phyloP scores from a whole-genome alignment of 2,113 vertebrate genomes.

The Panthera uncia region DNA sequence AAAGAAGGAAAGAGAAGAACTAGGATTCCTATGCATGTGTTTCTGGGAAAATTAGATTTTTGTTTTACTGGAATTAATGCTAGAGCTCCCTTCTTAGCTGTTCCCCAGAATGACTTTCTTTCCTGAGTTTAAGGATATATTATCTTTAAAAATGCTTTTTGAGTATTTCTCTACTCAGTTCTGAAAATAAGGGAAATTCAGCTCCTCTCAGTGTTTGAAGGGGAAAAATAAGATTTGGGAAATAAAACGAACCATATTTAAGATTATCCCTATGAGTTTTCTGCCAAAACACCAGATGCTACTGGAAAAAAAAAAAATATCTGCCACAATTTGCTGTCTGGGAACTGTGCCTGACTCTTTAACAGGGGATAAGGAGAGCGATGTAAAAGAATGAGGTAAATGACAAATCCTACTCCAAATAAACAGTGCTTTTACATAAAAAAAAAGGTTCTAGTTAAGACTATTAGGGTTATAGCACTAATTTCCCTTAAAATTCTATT shows the following conservation, averaged over 20 bases:
- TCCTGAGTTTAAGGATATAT: neutral
- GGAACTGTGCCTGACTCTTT: slow-evolving; percentile 57
- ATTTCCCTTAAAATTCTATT: neutral
- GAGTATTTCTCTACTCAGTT: slow-evolving; percentile 49
- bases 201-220: slow-evolving; percentile 42
- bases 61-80: neutral
- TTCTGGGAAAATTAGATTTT: slow-evolving; percentile 37
- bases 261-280: slow-evolving; percentile 71
- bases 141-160: slow-evolving; percentile 55
- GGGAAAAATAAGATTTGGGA: slow-evolving; percentile 69
- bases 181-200: slow-evolving; percentile 58
- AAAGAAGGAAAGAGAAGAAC: neutral
- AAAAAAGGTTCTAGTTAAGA: neutral
- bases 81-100: neutral
- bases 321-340: slow-evolving; percentile 58
- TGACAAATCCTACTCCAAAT: neutral
- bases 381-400: slow-evolving; percentile 26
- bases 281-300: slow-evolving; percentile 83
- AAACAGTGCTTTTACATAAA: neutral
- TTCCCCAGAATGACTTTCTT: slow-evolving; percentile 3
- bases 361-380: neutral
- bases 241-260: slow-evolving; percentile 80
- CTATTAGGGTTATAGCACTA: neutral
- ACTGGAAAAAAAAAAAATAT: slow-evolving; percentile 63
- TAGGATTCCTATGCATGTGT: neutral